Conservation (phyloP, 2,113 vertebrate genomes). For the Larimichthys polyactis region DNA sequence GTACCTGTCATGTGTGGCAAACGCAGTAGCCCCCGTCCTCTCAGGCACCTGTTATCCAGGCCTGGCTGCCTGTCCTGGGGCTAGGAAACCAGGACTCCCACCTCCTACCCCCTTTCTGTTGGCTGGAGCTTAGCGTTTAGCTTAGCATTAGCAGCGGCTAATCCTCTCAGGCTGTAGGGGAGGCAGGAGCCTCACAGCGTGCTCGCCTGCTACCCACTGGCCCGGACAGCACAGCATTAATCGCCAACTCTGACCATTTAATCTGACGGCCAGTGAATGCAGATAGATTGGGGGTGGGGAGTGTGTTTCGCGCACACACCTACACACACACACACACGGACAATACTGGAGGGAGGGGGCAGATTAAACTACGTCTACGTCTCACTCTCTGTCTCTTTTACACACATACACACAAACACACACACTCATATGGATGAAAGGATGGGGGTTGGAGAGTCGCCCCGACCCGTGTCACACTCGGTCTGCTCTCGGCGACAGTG, state of each 20-base stretch:
- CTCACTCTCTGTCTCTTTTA: slow-evolving; percentile 61
- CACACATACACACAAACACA: slow-evolving; percentile 44
- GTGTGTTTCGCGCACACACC: slow-evolving; percentile 17
- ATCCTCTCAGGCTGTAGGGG: slow-evolving; percentile 85
- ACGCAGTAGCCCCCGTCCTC: slow-evolving; percentile 13
- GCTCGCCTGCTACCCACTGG: slow-evolving; percentile 66
- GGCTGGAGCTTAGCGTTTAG: slow-evolving; percentile 73
- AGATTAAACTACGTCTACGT: slow-evolving; percentile 74
- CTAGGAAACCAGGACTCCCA: slow-evolving; percentile 34
- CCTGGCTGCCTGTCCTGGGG: slow-evolving; percentile 17
- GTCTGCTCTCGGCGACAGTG: slow-evolving; percentile 36
- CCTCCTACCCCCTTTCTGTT: slow-evolving; percentile 40
- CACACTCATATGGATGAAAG: slow-evolving; percentile 56
- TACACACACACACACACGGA: slow-evolving; percentile 16
- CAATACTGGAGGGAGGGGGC: slow-evolving; percentile 47
- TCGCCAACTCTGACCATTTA: slow-evolving; percentile 81
- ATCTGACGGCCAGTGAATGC: slow-evolving; percentile 75
- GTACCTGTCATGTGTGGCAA: background rate
- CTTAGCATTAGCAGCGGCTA: slow-evolving; percentile 84
- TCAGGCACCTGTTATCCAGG: slow-evolving; percentile 28
- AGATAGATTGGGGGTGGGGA: slow-evolving; percentile 71
- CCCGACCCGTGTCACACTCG: slow-evolving; percentile 53
- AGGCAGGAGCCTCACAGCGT: slow-evolving; percentile 63
- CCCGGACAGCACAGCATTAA: slow-evolving; percentile 77
- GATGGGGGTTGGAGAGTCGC: slow-evolving; percentile 61